These are phyloP conservation scores for Lamellibrachia columna DNA, from an alignment of 2,888 invertebrate species.

Conservation along the genomic window DNA sequence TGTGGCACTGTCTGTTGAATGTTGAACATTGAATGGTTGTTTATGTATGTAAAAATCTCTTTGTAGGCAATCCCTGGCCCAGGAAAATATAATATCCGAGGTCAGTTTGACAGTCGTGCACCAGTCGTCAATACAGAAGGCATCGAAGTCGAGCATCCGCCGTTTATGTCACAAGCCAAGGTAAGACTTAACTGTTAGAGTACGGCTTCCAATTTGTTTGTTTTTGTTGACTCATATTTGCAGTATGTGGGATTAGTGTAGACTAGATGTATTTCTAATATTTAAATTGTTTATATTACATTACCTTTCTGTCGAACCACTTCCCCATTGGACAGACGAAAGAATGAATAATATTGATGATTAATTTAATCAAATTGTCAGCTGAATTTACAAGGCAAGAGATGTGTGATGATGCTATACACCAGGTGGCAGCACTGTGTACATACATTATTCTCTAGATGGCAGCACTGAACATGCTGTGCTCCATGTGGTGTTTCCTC, in stretches of 20 bases:
- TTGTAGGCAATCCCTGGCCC: conserved; percentile 63
- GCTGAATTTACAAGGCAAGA: too few relatives aligned
- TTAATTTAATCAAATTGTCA: too few relatives aligned
- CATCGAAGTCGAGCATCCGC: conserved; percentile 64
- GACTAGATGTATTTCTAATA: background rate
- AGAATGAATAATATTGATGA: too few relatives aligned
- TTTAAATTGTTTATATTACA: background rate
- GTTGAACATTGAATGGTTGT: background rate
- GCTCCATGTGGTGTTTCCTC: background rate
- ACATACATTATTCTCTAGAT: background rate
- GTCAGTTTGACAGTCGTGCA: conserved; percentile 55
- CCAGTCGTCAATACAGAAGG: conserved; percentile 59
- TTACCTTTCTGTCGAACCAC: background rate
- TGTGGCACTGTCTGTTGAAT: background rate
- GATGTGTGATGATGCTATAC: background rate
- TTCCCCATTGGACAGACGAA: too few relatives aligned
- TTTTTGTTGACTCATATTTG: background rate
- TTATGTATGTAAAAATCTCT: background rate
- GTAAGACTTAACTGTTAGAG: conserved; percentile 40
- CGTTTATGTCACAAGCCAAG: conserved; percentile 64
- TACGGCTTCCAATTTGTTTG: background rate
- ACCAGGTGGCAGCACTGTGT: background rate
- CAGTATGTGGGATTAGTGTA: background rate
- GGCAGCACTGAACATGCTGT: background rate
- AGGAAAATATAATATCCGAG: conserved; percentile 61